Base-by-base conservation (phyloP, 2,797 vertebrate species). In the Phyllotis vaccarum region DNA sequence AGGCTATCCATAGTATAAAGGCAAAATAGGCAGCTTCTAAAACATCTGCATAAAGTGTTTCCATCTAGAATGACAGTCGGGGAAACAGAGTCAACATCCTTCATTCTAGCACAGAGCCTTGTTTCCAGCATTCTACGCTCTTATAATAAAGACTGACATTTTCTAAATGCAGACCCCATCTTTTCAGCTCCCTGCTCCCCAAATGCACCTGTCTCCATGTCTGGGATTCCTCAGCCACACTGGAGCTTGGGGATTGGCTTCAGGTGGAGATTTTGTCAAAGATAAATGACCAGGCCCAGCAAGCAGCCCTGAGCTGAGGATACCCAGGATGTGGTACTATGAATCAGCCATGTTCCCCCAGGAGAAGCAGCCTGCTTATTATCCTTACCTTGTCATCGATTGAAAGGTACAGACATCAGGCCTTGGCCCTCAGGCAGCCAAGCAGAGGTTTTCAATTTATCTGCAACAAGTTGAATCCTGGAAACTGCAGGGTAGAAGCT, bases 221-320 rank as follows among this genome's bases (percentile, higher is more conserved):
- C 72, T 64, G 58, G 56, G 54, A 10, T 68, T 24, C 27, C 0
- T 0, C 12, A 27, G 40, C 78, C 37, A 8, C 8, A 0, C 46
- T 54, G 29, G 52, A 64, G 86, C 93, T 78, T 34, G 19, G 5
- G 64, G 70, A 27, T 82, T 66, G 79, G 87, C 81, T 95, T 89
- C 87, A 31, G 88, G 93, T 81, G 29, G 70, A 78, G 75, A 89
- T 85, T 96, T 62, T 96, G 97, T 98, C 96, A 96, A 46, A 97
- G 96, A 96, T 81, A 95, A 97, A 97, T 96, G 90, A 79, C 88
- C 76, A 34, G 78, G 70, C 82, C 22, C 78, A 29, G 92, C 0
- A 0, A 95, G 96, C 43, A 70, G 81, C 85, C 22, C 87, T 13
- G 90, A 62, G 88, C 96, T 74, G 81, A 83, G 90, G 87, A 93